A percentile compares a stretch with the other conserved stretches of the same genome.
Evolutionary conservation across 2,888 invertebrate species (phyloP).

Genomic region (Volucella inanis): DNA sequence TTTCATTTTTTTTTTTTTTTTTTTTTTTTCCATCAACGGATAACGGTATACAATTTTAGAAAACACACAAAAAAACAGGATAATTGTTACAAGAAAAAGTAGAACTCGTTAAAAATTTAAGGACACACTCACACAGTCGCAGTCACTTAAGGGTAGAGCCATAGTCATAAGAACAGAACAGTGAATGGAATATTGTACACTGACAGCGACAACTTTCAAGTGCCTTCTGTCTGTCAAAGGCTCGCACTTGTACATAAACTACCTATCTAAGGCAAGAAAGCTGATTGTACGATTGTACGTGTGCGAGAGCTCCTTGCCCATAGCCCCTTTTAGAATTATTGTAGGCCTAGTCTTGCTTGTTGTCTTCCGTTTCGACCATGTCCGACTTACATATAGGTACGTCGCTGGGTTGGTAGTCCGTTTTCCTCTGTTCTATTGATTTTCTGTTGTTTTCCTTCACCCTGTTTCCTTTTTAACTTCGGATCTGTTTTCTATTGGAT

Average conservation of each 20-base stretch:
- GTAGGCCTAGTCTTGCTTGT: conserved; percentile 1
- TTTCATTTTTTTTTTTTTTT: too few relatives aligned
- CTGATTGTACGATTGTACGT: conserved; percentile 19
- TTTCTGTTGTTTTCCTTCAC: background rate
- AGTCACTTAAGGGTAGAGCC: background rate
- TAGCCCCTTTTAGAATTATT: background rate
- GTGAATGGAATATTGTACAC: background rate
- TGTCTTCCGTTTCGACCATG: conserved; percentile 26
- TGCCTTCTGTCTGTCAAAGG: conserved; percentile 48
- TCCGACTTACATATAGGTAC: background rate
- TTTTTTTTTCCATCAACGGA: background rate
- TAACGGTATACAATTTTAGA: background rate
- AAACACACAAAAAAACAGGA: conserved; percentile 18
- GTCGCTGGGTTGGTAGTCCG: too few relatives aligned
- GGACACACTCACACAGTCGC: conserved; percentile 15
- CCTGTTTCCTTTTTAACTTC: background rate
- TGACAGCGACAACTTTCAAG: conserved; percentile 29
- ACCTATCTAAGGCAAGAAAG: conserved; percentile 23
- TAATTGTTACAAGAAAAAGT: conserved; percentile 46
- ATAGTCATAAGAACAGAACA: background rate
- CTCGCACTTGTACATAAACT: background rate
- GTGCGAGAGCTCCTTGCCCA: background rate
- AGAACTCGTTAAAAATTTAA: conserved; percentile 59
- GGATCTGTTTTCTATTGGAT: too few relatives aligned
- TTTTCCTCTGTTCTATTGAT: conserved; percentile 28